Percentiles rank a stretch among this genome's conserved stretches.
phyloP scores from a whole-genome alignment of 2,888 invertebrate genomes.

The Eledona agricola region DNA sequence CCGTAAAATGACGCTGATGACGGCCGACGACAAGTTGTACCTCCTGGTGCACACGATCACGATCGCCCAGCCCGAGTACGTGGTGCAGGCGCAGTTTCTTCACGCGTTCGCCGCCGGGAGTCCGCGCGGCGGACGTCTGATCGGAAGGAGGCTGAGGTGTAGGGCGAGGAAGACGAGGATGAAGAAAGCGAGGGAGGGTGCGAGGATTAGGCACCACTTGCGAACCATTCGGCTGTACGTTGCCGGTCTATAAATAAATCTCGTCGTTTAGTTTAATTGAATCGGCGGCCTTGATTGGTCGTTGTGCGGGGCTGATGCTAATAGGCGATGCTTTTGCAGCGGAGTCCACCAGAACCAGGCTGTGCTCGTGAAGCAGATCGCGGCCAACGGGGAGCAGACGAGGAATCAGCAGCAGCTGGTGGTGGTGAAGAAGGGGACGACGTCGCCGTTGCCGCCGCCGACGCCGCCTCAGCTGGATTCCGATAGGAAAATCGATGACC shows the following conservation, averaged over 20 bases:
- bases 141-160: conserved; percentile 52
- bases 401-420: conserved; percentile 5
- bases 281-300: conserved; percentile 17
- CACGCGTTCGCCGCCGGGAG: conserved; percentile 55
- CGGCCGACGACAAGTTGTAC: conserved; percentile 48
- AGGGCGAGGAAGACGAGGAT: conserved; percentile 51
- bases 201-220: conserved; percentile 58
- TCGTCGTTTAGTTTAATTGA: conserved; percentile 28
- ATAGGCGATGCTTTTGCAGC: conserved; percentile 20
- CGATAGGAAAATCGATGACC: conserved; percentile 14
- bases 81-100: conserved; percentile 61
- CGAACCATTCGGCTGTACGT: conserved; percentile 60
- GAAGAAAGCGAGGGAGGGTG: conserved; percentile 56
- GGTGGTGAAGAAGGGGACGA: neutral
- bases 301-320: conserved; percentile 1
- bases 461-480: neutral
- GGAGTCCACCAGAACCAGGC: conserved; percentile 7
- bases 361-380: conserved; percentile 4
- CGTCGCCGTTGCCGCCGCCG: conserved; percentile 7
- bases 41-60: conserved; percentile 63
- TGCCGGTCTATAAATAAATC: conserved; percentile 26
- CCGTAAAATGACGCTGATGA: conserved; percentile 15
- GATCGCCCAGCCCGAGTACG: conserved; percentile 60
- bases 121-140: conserved; percentile 45
- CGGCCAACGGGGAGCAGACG: neutral